These are phyloP conservation scores for Melanogrammus aeglefinus DNA, from an alignment of 2,797 vertebrate genomes.

Conservation along the genomic window DNA sequence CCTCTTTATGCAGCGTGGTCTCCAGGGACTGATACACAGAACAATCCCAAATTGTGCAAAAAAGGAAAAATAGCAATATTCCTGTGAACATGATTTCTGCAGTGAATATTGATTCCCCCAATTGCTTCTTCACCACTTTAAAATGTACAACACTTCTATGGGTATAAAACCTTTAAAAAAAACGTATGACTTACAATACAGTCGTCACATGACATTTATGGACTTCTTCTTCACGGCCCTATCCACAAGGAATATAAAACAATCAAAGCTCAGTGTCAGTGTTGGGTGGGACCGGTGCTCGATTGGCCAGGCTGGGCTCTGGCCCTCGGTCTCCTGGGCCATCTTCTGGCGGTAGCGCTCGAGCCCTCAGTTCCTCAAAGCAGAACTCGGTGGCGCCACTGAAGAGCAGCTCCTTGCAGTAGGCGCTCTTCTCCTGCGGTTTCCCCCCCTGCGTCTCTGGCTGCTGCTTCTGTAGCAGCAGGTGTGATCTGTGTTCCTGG, in stretches of 20 bases:
- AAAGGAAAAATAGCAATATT: constrained; percentile 1
- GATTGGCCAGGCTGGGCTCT: constrained; percentile 18
- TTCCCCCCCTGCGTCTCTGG: constrained; percentile 61
- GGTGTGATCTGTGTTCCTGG: constrained; percentile 70
- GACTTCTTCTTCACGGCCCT: neutral
- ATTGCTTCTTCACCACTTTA: neutral
- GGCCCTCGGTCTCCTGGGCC: constrained; percentile 44
- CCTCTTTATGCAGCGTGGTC: constrained; percentile 18
- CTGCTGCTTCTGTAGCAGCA: constrained; percentile 61
- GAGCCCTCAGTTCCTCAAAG: constrained; percentile 90
- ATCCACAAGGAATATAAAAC: neutral
- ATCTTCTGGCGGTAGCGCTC: constrained; percentile 85
- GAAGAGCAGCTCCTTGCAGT: constrained; percentile 90
- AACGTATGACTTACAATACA: neutral
- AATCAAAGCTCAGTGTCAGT: constrained; percentile 8
- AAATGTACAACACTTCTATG: neutral
- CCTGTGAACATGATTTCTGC: neutral
- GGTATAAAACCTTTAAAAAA: neutral
- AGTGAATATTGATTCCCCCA: neutral
- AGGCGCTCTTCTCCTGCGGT: constrained; percentile 82
- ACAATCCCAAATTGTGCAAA: neutral
- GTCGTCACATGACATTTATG: neutral
- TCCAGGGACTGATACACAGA: neutral
- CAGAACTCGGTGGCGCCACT: constrained; percentile 89
- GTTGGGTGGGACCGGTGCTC: neutral